phyloP scores from a whole-genome alignment of 2,888 invertebrate genomes.

The Colletes collaris region DNA sequence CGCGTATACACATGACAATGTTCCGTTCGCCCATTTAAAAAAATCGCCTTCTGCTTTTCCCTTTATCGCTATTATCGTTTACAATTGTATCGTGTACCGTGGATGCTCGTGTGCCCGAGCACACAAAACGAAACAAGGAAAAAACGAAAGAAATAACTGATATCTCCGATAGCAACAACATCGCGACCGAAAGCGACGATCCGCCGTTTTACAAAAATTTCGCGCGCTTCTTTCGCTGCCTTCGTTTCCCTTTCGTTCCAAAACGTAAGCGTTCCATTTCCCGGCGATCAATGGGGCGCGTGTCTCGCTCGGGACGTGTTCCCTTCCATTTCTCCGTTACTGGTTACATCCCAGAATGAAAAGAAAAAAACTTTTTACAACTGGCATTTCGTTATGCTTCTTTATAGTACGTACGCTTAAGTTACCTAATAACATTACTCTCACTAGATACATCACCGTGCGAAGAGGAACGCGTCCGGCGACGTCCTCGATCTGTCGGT shows the following conservation, averaged over 20 bases:
- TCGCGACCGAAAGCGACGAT: conserved; percentile 26
- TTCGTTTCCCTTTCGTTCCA: not conserved
- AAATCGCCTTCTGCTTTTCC: conserved; percentile 32
- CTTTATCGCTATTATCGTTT: conserved; percentile 16
- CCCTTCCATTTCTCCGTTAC: not conserved
- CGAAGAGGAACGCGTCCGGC: conserved; percentile 46
- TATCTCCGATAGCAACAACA: conserved; percentile 20
- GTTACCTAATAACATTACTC: conserved; percentile 80
- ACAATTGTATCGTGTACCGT: conserved; percentile 23
- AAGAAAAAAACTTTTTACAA: conserved; percentile 70
- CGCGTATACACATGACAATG: conserved; percentile 66
- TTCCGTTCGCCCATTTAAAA: conserved; percentile 30
- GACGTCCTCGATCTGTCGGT: not conserved
- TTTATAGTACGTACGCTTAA: conserved; percentile 74
- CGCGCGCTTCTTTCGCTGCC: not conserved
- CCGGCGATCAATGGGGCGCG: conserved; percentile 31
- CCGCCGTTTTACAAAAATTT: conserved; percentile 20
- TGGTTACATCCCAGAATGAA: conserved; percentile 5
- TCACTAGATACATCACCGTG: conserved; percentile 75
- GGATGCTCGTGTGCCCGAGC: conserved; percentile 43
- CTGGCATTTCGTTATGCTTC: conserved; percentile 78
- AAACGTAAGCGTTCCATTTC: conserved; percentile 1
- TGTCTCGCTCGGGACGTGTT: conserved; percentile 34
- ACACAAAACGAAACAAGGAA: conserved; percentile 40
- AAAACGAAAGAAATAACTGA: conserved; percentile 30